Percentiles rank a stretch among this genome's conserved stretches.
Evolutionary conservation across 2,797 vertebrate species (phyloP).

Genomic region (Molossus molossus): DNA sequence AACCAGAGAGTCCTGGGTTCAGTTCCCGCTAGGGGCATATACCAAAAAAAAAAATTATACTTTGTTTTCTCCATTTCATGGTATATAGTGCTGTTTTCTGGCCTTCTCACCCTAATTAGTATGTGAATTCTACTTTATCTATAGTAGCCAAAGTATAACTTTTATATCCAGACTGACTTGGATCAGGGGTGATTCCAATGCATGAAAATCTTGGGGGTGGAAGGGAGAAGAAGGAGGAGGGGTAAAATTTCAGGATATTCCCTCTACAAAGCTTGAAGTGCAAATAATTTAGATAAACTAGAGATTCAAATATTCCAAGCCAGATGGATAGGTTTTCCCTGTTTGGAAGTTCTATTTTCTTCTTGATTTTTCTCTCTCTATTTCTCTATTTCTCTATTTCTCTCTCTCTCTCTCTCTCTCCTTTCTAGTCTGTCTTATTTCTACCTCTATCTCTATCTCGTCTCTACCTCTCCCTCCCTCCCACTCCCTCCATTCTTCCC

Average conservation of each 20-base stretch:
- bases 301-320: conserved; percentile 32
- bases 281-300: conserved; percentile 55
- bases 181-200: neutral
- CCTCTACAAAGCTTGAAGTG: conserved; percentile 15
- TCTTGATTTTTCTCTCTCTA: neutral
- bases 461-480: neutral
- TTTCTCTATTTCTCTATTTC: neutral
- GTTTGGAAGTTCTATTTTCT: conserved; percentile 43
- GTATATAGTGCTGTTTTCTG: neutral
- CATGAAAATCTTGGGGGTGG: neutral
- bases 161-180: neutral
- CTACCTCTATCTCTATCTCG: neutral
- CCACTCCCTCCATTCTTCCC: neutral
- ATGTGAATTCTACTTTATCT: neutral
- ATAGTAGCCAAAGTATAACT: neutral
- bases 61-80: neutral
- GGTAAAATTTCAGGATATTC: neutral
- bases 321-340: conserved; percentile 38
- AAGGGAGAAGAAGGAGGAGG: neutral
- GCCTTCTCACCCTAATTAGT: conserved; percentile 5
- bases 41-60: neutral
- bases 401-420: neutral
- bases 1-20: too few relatives aligned
- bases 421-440: too few relatives aligned
- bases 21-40: too few relatives aligned